phyloP scores from a whole-genome alignment of 2,113 vertebrate genomes.

The Pteruthius melanotis region DNA sequence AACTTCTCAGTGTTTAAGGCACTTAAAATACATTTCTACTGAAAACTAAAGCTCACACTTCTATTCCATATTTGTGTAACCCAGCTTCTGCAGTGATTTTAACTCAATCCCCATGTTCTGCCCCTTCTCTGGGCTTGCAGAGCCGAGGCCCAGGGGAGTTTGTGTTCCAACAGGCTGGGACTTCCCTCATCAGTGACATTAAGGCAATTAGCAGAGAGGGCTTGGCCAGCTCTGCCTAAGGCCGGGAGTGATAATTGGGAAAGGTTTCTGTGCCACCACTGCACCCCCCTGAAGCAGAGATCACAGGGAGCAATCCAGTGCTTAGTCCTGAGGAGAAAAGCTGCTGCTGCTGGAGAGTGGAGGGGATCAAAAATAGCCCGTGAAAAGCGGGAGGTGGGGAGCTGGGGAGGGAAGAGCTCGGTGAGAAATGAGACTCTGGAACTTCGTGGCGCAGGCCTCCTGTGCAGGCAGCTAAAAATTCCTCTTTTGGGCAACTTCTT shows the following conservation, averaged over 20 bases:
- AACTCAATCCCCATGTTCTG: too few relatives aligned
- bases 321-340: neutral
- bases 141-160: too few relatives aligned
- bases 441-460: neutral
- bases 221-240: neutral
- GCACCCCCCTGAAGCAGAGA: neutral
- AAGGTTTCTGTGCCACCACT: neutral
- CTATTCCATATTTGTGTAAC: too few relatives aligned
- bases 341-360: neutral
- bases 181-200: neutral
- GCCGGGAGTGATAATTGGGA: neutral
- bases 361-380: conserved; percentile 23
- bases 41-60: too few relatives aligned
- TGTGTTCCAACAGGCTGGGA: neutral
- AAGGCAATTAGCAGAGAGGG: neutral
- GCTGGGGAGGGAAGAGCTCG: neutral
- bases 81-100: too few relatives aligned
- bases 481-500: neutral
- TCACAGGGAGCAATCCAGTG: neutral
- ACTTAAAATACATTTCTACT: too few relatives aligned
- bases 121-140: too few relatives aligned
- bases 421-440: neutral
- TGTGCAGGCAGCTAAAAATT: conserved; percentile 13
- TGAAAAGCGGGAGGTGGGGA: neutral
- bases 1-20: too few relatives aligned